Base-by-base conservation (phyloP, 2,113 vertebrate genomes). In the Petroica traversi region DNA sequence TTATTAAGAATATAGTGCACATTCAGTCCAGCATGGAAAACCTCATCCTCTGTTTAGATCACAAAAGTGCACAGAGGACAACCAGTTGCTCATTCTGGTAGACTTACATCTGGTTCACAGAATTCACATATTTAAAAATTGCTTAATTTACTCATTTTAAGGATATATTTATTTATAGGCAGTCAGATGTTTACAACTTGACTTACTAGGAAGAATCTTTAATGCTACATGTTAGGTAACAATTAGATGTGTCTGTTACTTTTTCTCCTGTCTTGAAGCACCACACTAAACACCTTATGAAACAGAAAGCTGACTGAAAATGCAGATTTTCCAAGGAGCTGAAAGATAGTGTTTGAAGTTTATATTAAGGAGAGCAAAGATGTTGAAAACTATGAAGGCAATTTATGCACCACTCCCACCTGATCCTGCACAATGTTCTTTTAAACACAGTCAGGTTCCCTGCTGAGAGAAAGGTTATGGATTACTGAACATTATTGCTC, bases 191-290 rank as follows among this genome's bases (percentile, higher is more conserved):
- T 73, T 23, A 24, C 22, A 49, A 23, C 43, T 55, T 67, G 33
- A 9, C 16, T 76, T 63, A 28, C 19, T 20, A 19, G 23, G 18
- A 4, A 33, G 19, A 88, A 76, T 14, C 10, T 1, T 1, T 55
- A 48, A 46, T 52, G n/a, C 19, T 49, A 9, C 18, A 1, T 15
- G 34, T 59, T 23, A 13, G 22, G 31, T 48, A 48, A 29, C 7
- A 36, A 38, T 38, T 19, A 5, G 4, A 2, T 13, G 33, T 45
- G 17, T 19, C 57, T 41, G 13, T 48, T 68, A 5, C 0, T 1
- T 59, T 68, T 88, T 74, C 34, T 81, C 20, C 46, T 85, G 38
- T 38, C 49, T 36, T 76, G 64, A 57, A 80, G 25, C 25, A 77
- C 19, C 24, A 58, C 41, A 41, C 14, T 54, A 45, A 72, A 34